These are phyloP conservation scores for Polydrusus cervinus DNA, from an alignment of 2,888 invertebrate species.

Conservation along the genomic window DNA sequence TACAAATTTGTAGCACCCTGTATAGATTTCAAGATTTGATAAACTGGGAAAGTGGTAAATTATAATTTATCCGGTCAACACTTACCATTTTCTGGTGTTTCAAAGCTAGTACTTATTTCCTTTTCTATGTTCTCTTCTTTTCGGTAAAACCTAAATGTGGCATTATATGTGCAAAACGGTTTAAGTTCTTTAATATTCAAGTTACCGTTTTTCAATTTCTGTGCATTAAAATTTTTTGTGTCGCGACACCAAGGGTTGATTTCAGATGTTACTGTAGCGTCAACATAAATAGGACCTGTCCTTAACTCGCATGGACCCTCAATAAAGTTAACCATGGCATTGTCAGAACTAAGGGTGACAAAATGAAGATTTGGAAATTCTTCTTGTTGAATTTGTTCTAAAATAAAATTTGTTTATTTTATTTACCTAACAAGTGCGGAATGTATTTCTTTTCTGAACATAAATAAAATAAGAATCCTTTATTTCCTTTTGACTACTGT, in stretches of 20 bases:
- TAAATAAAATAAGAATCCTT: too few relatives aligned
- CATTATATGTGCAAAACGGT: conserved; percentile 55
- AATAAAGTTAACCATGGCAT: not conserved
- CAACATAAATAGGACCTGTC: conserved; percentile 8
- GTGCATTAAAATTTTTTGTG: not conserved
- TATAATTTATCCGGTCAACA: too few relatives aligned
- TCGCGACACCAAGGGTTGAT: not conserved
- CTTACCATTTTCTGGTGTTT: not conserved
- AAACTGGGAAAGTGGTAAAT: too few relatives aligned
- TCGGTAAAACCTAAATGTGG: conserved; percentile 40
- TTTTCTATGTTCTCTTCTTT: not conserved
- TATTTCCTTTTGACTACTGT: too few relatives aligned
- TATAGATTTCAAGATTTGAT: too few relatives aligned
- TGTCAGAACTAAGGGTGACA: not conserved
- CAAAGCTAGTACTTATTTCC: not conserved
- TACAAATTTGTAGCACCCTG: too few relatives aligned
- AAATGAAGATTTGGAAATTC: not conserved
- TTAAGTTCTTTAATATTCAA: conserved; percentile 2
- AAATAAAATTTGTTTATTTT: not conserved
- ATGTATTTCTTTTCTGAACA: not conserved
- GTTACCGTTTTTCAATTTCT: not conserved
- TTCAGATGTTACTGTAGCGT: not conserved
- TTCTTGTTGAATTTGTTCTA: not conserved
- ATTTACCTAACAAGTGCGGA: not conserved
- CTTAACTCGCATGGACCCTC: not conserved